A percentile compares a stretch with the other conserved stretches of the same genome.
phyloP scores from a whole-genome alignment of 2,113 vertebrate species.

The Neofelis nebulosa region DNA sequence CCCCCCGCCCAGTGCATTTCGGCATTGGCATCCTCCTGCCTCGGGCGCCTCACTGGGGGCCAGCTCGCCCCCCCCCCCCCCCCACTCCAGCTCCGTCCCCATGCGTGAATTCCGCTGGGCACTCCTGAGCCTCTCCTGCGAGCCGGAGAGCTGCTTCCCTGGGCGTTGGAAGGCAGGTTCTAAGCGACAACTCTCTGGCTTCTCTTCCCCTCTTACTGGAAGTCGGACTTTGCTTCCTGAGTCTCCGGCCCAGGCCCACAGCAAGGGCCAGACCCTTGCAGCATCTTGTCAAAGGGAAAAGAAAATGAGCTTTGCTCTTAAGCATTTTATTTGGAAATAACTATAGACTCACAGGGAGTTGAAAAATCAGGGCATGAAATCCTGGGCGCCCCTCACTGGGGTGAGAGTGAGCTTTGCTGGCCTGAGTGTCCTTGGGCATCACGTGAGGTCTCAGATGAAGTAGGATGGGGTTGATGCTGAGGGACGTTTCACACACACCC shows the following conservation, averaged over 20 bases:
- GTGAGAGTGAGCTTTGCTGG: background rate
- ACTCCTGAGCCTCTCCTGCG: background rate
- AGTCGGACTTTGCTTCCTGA: background rate
- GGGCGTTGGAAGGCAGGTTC: background rate
- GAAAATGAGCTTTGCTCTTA: too few relatives aligned
- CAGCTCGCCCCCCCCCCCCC: too few relatives aligned
- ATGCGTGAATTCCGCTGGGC: background rate
- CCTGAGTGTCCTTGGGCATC: background rate
- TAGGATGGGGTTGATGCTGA: fast-evolving
- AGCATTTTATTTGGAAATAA: background rate
- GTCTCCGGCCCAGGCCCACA: background rate
- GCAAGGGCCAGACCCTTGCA: too few relatives aligned
- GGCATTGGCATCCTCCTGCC: fast-evolving
- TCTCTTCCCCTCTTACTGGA: background rate
- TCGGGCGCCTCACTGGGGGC: background rate
- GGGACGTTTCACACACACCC: background rate
- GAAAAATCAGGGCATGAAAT: too few relatives aligned
- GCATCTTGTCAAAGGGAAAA: background rate
- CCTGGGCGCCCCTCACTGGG: background rate
- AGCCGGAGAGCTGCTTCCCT: background rate
- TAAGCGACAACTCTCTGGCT: background rate
- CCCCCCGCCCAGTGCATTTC: background rate
- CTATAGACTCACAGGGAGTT: background rate
- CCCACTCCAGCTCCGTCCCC: background rate
- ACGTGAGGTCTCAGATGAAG: background rate